phyloP scores from a whole-genome alignment of 1,140 invertebrate genomes.

The Limonius californicus region DNA sequence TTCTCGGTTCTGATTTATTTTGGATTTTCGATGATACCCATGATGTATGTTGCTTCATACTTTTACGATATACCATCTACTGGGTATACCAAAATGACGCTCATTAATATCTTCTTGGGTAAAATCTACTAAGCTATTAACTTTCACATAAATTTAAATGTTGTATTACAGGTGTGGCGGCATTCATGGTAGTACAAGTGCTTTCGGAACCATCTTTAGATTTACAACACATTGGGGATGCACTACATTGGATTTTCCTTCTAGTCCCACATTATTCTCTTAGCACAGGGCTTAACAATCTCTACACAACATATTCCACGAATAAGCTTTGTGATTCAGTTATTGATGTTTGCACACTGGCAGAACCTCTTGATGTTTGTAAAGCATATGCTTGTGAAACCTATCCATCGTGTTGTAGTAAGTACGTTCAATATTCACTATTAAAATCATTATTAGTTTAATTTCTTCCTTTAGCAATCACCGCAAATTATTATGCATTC shows the following conservation, averaged over 20 bases:
- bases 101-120: slow-evolving; percentile 59
- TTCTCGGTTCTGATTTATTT: slow-evolving; percentile 45
- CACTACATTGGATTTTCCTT: slow-evolving; percentile 62
- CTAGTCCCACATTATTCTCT: slow-evolving; percentile 71
- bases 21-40: slow-evolving; percentile 48
- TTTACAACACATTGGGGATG: slow-evolving; percentile 53
- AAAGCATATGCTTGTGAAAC: not conserved
- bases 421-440: too few species aligned
- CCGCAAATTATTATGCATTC: slow-evolving; percentile 25
- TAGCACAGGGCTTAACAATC: slow-evolving; percentile 37
- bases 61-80: slow-evolving; percentile 62
- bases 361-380: not conserved
- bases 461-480: too few species aligned
- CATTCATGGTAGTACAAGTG: slow-evolving; percentile 63
- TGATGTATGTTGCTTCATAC: slow-evolving; percentile 61
- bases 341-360: too few species aligned
- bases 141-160: too few species aligned
- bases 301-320: slow-evolving; percentile 26
- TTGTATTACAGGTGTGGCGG: slow-evolving; percentile 63
- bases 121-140: too few species aligned
- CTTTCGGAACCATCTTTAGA: slow-evolving; percentile 55
- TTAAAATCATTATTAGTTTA: too few species aligned
- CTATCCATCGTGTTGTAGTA: not conserved
- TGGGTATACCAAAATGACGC: slow-evolving; percentile 65
- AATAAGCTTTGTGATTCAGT: slow-evolving; percentile 21